Conservation (phyloP, 1,140 invertebrate species). For the Galleria mellonella region DNA sequence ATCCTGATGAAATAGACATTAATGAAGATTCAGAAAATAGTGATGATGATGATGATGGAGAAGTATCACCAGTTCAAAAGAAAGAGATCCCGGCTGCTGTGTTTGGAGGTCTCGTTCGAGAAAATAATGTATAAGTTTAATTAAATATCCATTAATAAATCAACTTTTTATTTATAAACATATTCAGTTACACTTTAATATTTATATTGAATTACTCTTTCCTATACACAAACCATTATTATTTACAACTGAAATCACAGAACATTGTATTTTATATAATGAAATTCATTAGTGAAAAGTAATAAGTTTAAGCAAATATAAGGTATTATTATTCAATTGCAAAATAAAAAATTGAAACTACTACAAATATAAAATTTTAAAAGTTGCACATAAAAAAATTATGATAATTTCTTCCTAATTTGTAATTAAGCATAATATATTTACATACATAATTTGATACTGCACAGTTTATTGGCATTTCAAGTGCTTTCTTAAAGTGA, state of each 20-base stretch:
- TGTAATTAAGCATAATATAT: too few relatives aligned
- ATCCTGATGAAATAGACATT: conserved; percentile 97
- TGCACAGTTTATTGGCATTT: too few relatives aligned
- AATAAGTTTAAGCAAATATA: background rate
- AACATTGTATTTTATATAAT: conserved; percentile 7
- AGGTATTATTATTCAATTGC: conserved; percentile 12
- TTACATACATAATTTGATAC: too few relatives aligned
- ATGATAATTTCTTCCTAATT: too few relatives aligned
- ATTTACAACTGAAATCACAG: conserved; percentile 57
- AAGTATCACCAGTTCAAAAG: conserved; percentile 84
- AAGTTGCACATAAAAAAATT: too few relatives aligned
- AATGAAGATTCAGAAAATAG: conserved; percentile 87
- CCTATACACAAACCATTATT: conserved; percentile 32
- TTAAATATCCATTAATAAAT: conserved; percentile 33
- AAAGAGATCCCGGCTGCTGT: conserved; percentile 89
- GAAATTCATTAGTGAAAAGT: background rate
- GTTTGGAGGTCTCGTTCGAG: conserved; percentile 83
- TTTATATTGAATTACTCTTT: conserved; percentile 11
- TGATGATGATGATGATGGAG: conserved; percentile 79
- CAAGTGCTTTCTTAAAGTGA: too few relatives aligned
- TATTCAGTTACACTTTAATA: conserved; percentile 13
- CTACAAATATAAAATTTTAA: too few relatives aligned
- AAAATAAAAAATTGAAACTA: too few relatives aligned
- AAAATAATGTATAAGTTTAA: conserved; percentile 31
- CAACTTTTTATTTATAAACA: conserved; percentile 40